Percentiles rank a stretch among this genome's conserved stretches.
phyloP scores from a whole-genome alignment of 2,888 invertebrate species.

The Gari tellinella region DNA sequence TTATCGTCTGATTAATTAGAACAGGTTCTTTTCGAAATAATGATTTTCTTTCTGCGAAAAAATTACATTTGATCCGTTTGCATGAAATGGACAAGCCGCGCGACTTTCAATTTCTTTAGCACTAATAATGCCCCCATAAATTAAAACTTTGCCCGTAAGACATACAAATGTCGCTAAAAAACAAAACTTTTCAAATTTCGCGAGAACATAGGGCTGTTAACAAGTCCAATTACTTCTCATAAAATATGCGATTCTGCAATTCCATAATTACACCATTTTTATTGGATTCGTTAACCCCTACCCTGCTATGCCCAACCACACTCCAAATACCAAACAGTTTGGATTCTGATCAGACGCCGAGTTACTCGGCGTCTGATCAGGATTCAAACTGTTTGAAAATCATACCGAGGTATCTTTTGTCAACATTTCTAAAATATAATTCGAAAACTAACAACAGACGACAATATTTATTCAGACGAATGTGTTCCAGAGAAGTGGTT shows the following conservation, averaged over 20 bases:
- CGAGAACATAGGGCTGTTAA: background rate
- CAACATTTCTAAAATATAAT: too few relatives aligned
- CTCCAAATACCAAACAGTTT: too few relatives aligned
- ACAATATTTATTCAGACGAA: too few relatives aligned
- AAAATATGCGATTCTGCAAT: constrained; percentile 6
- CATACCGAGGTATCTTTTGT: too few relatives aligned
- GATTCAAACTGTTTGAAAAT: too few relatives aligned
- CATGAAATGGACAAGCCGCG: constrained; percentile 5
- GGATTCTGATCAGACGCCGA: too few relatives aligned
- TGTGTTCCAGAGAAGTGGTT: too few relatives aligned
- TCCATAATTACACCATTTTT: constrained; percentile 10
- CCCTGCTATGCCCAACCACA: too few relatives aligned
- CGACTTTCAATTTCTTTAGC: constrained; percentile 2
- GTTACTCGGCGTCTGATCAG: too few relatives aligned
- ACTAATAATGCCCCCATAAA: constrained; percentile 17
- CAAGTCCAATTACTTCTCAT: constrained; percentile 13
- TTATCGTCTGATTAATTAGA: background rate
- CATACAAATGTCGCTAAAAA: constrained; percentile 35
- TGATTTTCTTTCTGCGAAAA: constrained; percentile 2
- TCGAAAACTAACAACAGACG: too few relatives aligned
- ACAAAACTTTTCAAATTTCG: background rate
- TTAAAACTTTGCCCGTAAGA: constrained; percentile 27
- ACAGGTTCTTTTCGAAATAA: too few relatives aligned
- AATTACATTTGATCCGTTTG: constrained; percentile 6
- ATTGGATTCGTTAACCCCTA: constrained; percentile 4